Base-by-base conservation (phyloP, 2,113 vertebrate genomes). In the Emydura subglobosa region DNA sequence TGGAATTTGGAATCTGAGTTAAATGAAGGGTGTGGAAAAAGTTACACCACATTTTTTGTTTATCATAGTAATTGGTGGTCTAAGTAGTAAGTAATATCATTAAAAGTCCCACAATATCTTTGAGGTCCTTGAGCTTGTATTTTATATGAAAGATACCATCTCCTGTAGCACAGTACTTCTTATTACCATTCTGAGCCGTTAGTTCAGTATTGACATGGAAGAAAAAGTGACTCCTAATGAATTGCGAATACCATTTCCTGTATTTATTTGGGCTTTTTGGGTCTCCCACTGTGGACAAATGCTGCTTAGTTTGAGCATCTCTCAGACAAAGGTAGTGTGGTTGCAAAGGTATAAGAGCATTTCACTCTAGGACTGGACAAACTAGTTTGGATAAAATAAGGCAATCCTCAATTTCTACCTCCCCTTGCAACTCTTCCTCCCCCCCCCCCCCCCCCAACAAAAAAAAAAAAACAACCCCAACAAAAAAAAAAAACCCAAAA, bases 1-100 rank as follows among this genome's bases (percentile, higher is more conserved):
- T 22, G 4, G 57, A 47, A 89, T 83, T 85, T 87, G 90, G 78
- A 53, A 53, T 16, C 51, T 53, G 51, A 53, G 51, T 86, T 88
- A 88, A 50, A 39, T 57, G 91, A 80, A 79, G 34, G 19, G 82
- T 7, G 3, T 27, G 31, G 10, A 5, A 1, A 10, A 86, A 90
- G 59, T 85, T 87, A 83, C n/a, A 51, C 4, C 31, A 9, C n/a
- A 0, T 0, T 29, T 65, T 80, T 87, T 87, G 83, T 57, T 24
- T 76, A 78, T 82, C 68, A 79, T 50, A 49, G 5, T 24, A 78
- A 92, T 27, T 0, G 0, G 11, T 49, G 13, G 4, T 39, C 44
- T 47, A 65, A 27, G 24, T 2, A 83, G 92, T 68, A 82, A 50
- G 34, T 50, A 57, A 83, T 34, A 25, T 47, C 44, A 24, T 80